phyloP scores from a whole-genome alignment of 37 sponge, comb jelly and placozoan species.

The Haliclona indistincta region DNA sequence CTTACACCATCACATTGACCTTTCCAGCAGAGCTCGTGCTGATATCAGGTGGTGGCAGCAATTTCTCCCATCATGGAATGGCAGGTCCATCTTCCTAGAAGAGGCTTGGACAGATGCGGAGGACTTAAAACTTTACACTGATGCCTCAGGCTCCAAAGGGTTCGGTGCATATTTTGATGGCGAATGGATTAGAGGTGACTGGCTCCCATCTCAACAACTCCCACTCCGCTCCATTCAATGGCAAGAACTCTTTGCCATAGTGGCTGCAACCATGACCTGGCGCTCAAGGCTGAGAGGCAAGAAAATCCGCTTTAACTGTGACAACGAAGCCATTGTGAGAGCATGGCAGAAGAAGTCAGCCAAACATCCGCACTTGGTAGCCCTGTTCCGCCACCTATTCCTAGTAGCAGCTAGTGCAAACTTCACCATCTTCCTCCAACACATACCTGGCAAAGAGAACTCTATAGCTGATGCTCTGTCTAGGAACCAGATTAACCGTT shows the following conservation, averaged over 20 bases:
- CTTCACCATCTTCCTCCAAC: too few species aligned
- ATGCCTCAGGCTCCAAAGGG: slow-evolving; percentile 2
- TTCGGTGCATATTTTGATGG: not conserved
- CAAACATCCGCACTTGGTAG: not conserved
- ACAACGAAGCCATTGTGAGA: not conserved
- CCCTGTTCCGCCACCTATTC: too few species aligned
- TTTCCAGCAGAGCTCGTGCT: not conserved
- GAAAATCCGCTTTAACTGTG: not conserved
- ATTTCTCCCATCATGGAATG: not conserved
- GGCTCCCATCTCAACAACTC: too few species aligned
- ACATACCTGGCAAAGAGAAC: too few species aligned
- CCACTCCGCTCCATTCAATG: not conserved
- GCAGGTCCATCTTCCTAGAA: not conserved
- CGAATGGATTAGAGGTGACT: too few species aligned
- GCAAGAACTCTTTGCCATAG: not conserved
- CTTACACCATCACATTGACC: not conserved
- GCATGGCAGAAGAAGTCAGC: not conserved
- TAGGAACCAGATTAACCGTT: too few species aligned
- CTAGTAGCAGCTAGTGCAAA: too few species aligned
- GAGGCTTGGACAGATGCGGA: too few species aligned
- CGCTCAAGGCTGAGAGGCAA: not conserved
- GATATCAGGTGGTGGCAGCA: not conserved
- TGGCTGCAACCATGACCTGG: not conserved
- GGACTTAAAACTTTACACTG: not conserved
- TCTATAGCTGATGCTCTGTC: too few species aligned